These are phyloP conservation scores for Calameuta filiformis DNA, from an alignment of 2,888 invertebrate genomes.

Conservation along the genomic window DNA sequence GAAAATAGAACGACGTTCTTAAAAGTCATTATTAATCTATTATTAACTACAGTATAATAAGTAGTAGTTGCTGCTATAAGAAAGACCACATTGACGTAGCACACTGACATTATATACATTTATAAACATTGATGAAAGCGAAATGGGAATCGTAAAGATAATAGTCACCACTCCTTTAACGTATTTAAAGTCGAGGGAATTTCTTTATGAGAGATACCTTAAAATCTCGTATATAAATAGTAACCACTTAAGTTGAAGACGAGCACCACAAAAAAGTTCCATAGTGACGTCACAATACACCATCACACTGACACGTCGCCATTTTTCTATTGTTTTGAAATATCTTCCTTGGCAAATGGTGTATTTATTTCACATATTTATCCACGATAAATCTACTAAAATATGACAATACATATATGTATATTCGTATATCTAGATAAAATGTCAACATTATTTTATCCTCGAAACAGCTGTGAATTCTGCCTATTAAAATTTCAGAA, in stretches of 20 bases:
- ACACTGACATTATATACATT: background rate
- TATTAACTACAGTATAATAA: background rate
- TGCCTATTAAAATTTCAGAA: background rate
- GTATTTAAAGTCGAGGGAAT: background rate
- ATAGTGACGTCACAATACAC: background rate
- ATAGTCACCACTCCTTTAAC: background rate
- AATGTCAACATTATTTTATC: background rate
- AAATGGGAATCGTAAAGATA: background rate
- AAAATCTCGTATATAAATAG: background rate
- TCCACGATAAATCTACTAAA: background rate
- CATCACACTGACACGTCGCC: background rate
- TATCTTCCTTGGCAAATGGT: background rate
- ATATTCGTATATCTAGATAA: background rate
- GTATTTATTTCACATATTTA: background rate
- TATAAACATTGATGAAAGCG: background rate
- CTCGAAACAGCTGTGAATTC: background rate
- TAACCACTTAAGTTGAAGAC: background rate
- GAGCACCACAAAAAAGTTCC: background rate
- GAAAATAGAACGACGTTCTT: too few relatives aligned
- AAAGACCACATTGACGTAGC: background rate
- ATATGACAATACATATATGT: background rate
- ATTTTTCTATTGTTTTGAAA: background rate
- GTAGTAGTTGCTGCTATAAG: background rate
- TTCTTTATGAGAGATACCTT: background rate
- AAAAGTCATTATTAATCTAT: background rate